Evolutionary conservation across 2,113 vertebrate species (phyloP).

Genomic region (Parotia lawesii): DNA sequence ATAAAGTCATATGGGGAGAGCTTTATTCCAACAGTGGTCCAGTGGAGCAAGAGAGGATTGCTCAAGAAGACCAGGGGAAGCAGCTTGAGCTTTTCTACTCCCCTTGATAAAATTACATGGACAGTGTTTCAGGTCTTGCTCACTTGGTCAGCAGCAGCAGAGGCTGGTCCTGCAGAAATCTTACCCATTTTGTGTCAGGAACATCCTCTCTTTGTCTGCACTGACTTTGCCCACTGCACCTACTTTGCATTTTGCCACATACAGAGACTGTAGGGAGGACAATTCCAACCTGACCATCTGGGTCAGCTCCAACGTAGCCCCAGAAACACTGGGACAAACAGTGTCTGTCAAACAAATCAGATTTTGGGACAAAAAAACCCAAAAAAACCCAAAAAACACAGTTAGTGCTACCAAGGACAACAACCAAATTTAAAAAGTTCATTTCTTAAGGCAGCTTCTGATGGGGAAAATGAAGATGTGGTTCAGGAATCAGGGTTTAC

Average conservation of each 20-base stretch:
- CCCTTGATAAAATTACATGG: accelerated
- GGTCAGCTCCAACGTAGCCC: not conserved
- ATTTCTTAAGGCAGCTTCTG: not conserved
- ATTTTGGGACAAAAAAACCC: not conserved
- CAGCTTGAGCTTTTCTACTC: not conserved
- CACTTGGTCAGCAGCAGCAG: not conserved
- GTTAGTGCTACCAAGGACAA: accelerated
- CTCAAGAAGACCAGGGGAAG: not conserved
- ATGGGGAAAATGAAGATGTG: not conserved
- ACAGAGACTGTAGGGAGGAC: accelerated
- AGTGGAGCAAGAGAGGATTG: not conserved
- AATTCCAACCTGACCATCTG: accelerated
- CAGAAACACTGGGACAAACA: not conserved
- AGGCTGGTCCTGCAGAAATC: not conserved
- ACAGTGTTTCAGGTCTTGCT: not conserved
- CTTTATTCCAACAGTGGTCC: not conserved
- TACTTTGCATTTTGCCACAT: accelerated
- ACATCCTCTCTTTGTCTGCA: accelerated
- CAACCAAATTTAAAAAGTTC: not conserved
- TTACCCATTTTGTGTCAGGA: not conserved
- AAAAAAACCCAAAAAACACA: accelerated
- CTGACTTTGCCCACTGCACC: not conserved
- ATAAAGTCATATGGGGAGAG: not conserved
- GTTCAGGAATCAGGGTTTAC: not conserved
- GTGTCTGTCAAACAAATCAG: not conserved